Evolutionary conservation across 1,140 invertebrate genomes (phyloP), one percentile per base, ranked within the genome.

Genomic region (Mesaphorura yosii): DNA sequence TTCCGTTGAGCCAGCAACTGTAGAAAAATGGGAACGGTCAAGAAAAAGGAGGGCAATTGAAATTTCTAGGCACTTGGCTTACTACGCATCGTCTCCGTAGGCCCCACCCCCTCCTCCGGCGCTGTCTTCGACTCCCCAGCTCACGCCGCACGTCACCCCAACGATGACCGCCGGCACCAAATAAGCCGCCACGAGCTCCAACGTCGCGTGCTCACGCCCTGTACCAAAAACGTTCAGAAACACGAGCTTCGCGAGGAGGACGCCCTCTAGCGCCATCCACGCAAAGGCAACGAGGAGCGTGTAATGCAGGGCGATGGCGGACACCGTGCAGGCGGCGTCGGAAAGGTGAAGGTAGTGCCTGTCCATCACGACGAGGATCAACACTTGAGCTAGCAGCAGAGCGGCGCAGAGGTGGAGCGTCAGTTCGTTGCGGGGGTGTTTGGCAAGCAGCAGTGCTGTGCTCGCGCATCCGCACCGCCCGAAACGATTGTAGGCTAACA

Each of bases 281-380:
- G 69, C 64, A 64, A 80, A 81, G 1, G 76, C 65, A 17, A 69
- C 66, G 31, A 79, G 66, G 64, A 80, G 76, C 44, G 77, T 69
- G 64, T 73, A 80, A 63, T 80, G 78, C 4, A 79, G 67, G 2
- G 72, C 47, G 1, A 72, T 72, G 28, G 77, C 78, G 15, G 79
- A 69, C 10, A 75, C 63, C 3, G 70, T 67, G 61, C 78, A 80
- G 7, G 72, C 55, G 22, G 70, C 66, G 51, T 66, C 59, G 31
- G 66, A 39, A 41, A 23, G 19, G 15, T 40, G 22, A 7, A 12
- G 14, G 6, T 12, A 7, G 19, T 17, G 7, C 58, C 74, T 67
- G 54, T 70, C 68, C 25, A 79, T 72, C 3, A 78, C 77, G 41
- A 69, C 64, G 20, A 81, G 52, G 55, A 78, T 76, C 3, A 79